A percentile compares a stretch with the other conserved stretches of the same genome.
Evolutionary conservation across 2,888 invertebrate genomes (phyloP).

Genomic region (Hipparchia sbordonii): DNA sequence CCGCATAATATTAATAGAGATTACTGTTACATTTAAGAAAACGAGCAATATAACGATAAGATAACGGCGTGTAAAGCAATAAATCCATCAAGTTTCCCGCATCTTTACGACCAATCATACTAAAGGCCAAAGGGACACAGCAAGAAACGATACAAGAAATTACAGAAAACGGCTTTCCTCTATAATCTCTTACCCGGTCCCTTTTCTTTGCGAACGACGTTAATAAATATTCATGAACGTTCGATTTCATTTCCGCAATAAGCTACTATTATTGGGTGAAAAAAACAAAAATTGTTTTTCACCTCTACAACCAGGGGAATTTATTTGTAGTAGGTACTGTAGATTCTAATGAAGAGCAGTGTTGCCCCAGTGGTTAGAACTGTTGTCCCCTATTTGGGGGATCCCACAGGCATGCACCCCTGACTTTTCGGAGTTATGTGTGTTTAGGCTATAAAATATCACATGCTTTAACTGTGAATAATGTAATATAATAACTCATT

Average conservation of each 20-base stretch:
- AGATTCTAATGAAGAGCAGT: too few relatives aligned
- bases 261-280: not conserved
- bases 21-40: too few relatives aligned
- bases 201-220: slow-evolving; percentile 17
- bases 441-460: too few relatives aligned
- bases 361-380: too few relatives aligned
- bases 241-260: slow-evolving; percentile 9
- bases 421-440: too few relatives aligned
- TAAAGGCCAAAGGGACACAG: not conserved
- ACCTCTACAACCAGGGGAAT: not conserved
- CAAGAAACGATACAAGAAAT: slow-evolving; percentile 5
- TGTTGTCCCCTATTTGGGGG: too few relatives aligned
- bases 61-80: not conserved
- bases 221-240: slow-evolving; percentile 33
- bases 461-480: too few relatives aligned
- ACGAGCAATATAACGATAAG: too few relatives aligned
- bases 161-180: slow-evolving; percentile 3
- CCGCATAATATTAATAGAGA: too few relatives aligned
- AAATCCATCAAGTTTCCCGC: not conserved
- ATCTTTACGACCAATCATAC: not conserved
- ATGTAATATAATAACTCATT: too few relatives aligned
- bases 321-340: not conserved
- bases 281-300: slow-evolving; percentile 6
- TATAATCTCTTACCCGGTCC: slow-evolving; percentile 22
- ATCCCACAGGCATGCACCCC: too few relatives aligned